phyloP scores from a whole-genome alignment of 2,113 vertebrate genomes.

The Cololabis saira region DNA sequence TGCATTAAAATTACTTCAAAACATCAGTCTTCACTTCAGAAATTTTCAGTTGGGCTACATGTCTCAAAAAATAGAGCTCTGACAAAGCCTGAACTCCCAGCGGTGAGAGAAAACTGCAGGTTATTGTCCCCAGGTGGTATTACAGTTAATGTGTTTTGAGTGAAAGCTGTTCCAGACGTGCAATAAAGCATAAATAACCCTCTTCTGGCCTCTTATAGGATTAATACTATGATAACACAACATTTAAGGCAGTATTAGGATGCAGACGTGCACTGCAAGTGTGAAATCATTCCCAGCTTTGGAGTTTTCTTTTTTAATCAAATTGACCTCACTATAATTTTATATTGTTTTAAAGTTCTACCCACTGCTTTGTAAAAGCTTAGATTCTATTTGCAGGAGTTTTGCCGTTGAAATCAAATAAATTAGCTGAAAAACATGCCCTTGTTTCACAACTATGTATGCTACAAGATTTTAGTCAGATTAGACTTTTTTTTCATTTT shows the following conservation, averaged over 20 bases:
- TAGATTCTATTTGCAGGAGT: too few species aligned
- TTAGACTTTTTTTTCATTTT: background rate
- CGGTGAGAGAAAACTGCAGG: background rate
- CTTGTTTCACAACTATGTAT: too few species aligned
- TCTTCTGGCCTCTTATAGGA: constrained; percentile 3
- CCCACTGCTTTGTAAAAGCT: too few species aligned
- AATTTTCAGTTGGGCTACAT: background rate
- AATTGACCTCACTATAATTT: too few species aligned
- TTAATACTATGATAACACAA: constrained; percentile 13
- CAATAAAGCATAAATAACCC: constrained; percentile 36
- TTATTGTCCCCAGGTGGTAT: background rate
- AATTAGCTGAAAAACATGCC: too few species aligned
- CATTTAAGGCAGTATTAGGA: background rate
- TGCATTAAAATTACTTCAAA: background rate
- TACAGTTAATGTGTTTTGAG: constrained; percentile 56
- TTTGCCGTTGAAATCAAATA: too few species aligned
- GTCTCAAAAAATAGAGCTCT: background rate
- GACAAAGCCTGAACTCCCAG: background rate
- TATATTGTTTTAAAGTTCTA: too few species aligned
- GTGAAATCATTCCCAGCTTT: too few species aligned
- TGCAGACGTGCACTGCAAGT: too few species aligned
- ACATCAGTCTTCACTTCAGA: background rate
- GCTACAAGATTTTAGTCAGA: background rate
- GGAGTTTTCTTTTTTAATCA: too few species aligned
- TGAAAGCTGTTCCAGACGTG: constrained; percentile 31